A percentile compares a stretch with the other conserved stretches of the same genome.
These are phyloP conservation scores for Ariolimax columbianus DNA, from an alignment of 2,888 invertebrate species.

Conservation along the genomic window DNA sequence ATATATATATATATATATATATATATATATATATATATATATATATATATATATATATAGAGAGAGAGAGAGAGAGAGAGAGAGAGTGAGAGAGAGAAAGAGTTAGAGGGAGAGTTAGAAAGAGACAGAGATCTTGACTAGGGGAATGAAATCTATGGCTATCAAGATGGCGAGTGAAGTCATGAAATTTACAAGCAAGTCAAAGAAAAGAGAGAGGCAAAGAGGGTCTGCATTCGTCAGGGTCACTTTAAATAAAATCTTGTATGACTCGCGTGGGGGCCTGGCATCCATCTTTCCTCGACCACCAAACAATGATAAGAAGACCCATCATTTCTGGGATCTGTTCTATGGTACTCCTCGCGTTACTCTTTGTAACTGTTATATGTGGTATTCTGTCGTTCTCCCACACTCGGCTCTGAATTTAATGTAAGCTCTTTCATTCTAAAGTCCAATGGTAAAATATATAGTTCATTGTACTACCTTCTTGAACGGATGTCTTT, in stretches of 20 bases:
- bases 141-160: too few relatives aligned
- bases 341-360: not conserved
- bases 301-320: slow-evolving; percentile 31
- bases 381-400: not conserved
- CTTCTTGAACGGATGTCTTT: too few relatives aligned
- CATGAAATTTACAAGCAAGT: not conserved
- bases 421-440: not conserved
- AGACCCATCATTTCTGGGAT: not conserved
- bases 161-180: not conserved
- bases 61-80: too few relatives aligned
- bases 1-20: too few relatives aligned
- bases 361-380: not conserved
- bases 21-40: too few relatives aligned
- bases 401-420: not conserved
- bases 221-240: not conserved
- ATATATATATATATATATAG: too few relatives aligned
- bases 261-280: not conserved
- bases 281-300: slow-evolving; percentile 17
- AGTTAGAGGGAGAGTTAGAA: too few relatives aligned
- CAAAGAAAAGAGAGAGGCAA: not conserved
- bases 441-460: not conserved
- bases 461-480: too few relatives aligned
- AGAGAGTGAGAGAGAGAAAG: too few relatives aligned
- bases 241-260: not conserved
- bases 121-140: too few relatives aligned